Base-by-base conservation (phyloP, 2,113 vertebrate genomes). In the Corvus hawaiiensis region DNA sequence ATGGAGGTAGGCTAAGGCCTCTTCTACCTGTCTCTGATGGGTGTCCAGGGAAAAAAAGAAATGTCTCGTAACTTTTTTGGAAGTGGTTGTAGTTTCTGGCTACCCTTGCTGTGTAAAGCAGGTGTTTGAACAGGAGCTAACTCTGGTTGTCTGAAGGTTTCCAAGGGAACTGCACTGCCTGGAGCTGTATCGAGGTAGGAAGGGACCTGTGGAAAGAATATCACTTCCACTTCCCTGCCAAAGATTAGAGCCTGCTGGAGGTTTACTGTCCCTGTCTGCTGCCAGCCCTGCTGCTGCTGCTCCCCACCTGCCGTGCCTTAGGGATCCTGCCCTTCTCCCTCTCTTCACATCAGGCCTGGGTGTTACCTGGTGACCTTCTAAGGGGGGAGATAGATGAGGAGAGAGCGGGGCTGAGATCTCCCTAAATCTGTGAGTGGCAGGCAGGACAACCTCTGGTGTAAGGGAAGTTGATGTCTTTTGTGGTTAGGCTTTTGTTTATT, bases 1-100 rank as follows among this genome's bases (percentile, higher is more conserved):
- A 13, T 94, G 79, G 94, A 88, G 66, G 93, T 87, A 71, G 95
- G 84, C 95, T 91, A 54, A 72, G 83, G 69, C 91, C 84, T 84
- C 91, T 94, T 93, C 85, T 94, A 0, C 91, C 84, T 68, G 49
- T 87, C 32, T 95, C 74, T 87, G 33, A 81, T 67, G 79, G 86
- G 37, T 49, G 37, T 84, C 46, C 59, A 93, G 81, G 88, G 56
- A 10, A 71, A 77, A 77, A 61, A n/a, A 1, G 4, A 84, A 91
- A 73, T 0, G 1, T 88, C 79, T 90, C 8, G 0, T 27, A 54
- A 30, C 17, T 39, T 56, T 80, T 77, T 68, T 84, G 58, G 76
- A 92, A 78, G 58, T 41, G 41, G 13, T 30, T 73, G 61, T 89
- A 67, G 87, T 89, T 87, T 76, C 63, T 83, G 52, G 41, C 64